These are phyloP conservation scores for Oncorhynchus tshawytscha DNA, from an alignment of 2,113 vertebrate genomes.

Conservation along the genomic window DNA sequence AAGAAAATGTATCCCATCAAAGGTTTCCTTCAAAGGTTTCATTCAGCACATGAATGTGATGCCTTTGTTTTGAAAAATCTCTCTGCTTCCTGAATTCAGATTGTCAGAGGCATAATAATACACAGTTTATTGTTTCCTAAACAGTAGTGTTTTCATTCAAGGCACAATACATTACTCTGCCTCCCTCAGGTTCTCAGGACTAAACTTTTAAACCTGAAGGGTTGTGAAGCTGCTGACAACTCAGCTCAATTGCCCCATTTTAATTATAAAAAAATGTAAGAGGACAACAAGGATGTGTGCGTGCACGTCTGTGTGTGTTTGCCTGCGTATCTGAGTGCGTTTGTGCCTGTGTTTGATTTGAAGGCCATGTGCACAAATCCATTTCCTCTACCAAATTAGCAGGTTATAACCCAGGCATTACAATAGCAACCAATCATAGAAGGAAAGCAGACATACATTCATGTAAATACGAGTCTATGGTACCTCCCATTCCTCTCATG, in stretches of 20 bases:
- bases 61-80: neutral
- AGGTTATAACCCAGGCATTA: neutral
- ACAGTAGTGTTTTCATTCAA: neutral
- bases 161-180: neutral
- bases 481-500: conserved; percentile 68
- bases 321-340: neutral
- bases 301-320: neutral
- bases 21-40: neutral
- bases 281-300: neutral
- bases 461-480: conserved; percentile 37
- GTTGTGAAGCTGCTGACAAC: neutral
- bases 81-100: neutral
- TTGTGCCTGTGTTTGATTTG: neutral
- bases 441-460: conserved; percentile 7
- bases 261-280: neutral
- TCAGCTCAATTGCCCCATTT: neutral
- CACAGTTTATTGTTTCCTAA: neutral
- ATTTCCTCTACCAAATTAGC: neutral
- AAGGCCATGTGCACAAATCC: neutral
- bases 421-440: neutral
- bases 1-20: neutral
- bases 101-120: neutral
- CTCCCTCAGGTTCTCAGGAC: no score
- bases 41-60: neutral
- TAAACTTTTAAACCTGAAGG: no score